Conservation (phyloP, 2,113 vertebrate species). For the Toxotes chatareus region DNA sequence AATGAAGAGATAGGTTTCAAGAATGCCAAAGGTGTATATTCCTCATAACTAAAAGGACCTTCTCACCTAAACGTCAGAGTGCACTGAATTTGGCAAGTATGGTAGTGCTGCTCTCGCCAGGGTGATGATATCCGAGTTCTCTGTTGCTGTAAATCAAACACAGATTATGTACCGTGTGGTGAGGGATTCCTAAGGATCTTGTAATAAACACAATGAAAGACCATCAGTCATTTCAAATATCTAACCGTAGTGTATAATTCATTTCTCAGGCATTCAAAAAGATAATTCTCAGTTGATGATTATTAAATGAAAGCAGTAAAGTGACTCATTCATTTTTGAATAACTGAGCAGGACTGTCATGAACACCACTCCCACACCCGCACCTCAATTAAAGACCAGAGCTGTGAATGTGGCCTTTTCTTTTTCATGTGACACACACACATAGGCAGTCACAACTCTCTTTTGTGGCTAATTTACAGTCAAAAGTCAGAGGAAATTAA, state of each 20-base stretch:
- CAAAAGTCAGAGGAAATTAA: conserved; percentile 61
- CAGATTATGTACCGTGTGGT: conserved; percentile 3
- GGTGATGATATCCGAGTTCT: not conserved
- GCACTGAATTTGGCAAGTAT: not conserved
- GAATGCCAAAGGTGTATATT: not conserved
- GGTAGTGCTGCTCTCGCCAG: not conserved
- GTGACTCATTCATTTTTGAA: conserved; percentile 48
- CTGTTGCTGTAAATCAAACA: conserved; percentile 23
- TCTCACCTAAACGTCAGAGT: not conserved
- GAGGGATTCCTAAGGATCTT: not conserved
- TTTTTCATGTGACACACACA: conserved; percentile 67
- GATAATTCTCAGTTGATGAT: not conserved
- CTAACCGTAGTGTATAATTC: not conserved
- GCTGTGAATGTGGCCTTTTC: conserved; percentile 57
- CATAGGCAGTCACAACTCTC: conserved; percentile 44
- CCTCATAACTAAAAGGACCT: not conserved
- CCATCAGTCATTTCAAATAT: not conserved
- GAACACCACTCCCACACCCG: conserved; percentile 36
- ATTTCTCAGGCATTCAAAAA: conserved; percentile 1
- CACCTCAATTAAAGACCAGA: conserved; percentile 50
- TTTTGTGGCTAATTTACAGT: conserved; percentile 52
- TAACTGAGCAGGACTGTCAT: conserved; percentile 35
- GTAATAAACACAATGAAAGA: not conserved
- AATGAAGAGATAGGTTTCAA: not conserved
- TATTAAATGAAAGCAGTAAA: not conserved